These are phyloP conservation scores for Leptogaster cylindrica DNA, from an alignment of 2,888 invertebrate species.

Conservation along the genomic window DNA sequence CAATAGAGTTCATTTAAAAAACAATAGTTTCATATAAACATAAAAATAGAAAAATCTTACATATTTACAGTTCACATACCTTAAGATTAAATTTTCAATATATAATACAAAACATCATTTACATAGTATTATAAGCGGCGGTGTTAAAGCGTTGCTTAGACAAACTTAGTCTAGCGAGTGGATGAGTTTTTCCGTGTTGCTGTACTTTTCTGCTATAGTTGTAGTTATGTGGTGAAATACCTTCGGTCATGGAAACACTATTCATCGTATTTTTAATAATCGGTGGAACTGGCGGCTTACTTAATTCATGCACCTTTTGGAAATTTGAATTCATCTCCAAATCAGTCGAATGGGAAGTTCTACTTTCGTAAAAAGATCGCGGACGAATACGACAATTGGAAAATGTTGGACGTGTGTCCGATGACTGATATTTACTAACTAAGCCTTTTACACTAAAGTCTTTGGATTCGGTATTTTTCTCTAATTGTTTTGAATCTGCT, in stretches of 20 bases:
- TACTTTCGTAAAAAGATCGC: conserved; percentile 57
- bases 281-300: conserved; percentile 62
- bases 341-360: conserved; percentile 44
- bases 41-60: conserved; percentile 57
- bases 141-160: conserved; percentile 78
- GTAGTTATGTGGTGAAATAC: conserved; percentile 51
- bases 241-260: conserved; percentile 51
- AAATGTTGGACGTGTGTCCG: conserved; percentile 54
- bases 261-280: conserved; percentile 49
- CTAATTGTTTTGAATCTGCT: conserved; percentile 14
- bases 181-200: conserved; percentile 92
- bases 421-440: conserved; percentile 75
- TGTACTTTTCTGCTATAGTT: conserved; percentile 72
- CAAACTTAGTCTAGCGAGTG: conserved; percentile 83
- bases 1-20: conserved; percentile 53
- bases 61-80: conserved; percentile 53
- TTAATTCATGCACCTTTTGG: conserved; percentile 55
- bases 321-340: conserved; percentile 23
- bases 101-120: conserved; percentile 60
- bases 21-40: conserved; percentile 57
- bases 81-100: conserved; percentile 24
- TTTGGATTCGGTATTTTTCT: conserved; percentile 60
- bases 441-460: conserved; percentile 75
- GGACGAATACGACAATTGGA: conserved; percentile 33
- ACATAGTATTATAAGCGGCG: conserved; percentile 87